These are phyloP conservation scores for Glaucidium brasilianum DNA, from an alignment of 2,113 vertebrate species.

Conservation along the genomic window DNA sequence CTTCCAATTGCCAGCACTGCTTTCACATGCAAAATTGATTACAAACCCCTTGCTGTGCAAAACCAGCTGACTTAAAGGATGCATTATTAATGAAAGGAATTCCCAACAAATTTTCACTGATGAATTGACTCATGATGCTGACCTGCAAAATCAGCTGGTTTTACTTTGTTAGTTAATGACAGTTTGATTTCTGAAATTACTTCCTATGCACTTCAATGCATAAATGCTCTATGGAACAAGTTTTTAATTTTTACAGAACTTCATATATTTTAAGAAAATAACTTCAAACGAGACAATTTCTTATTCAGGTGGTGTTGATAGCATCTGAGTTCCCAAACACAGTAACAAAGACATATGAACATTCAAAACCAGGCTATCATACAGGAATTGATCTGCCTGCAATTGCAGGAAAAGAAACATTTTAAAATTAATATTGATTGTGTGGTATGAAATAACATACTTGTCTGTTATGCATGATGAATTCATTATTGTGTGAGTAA, in stretches of 20 bases:
- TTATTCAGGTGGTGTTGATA: background rate
- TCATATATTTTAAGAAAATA: background rate
- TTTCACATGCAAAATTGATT: background rate
- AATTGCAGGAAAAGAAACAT: background rate
- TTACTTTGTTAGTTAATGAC: background rate
- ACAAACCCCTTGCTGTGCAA: background rate
- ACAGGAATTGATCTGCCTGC: background rate
- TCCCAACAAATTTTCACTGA: background rate
- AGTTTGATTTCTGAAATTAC: background rate
- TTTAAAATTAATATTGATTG: conserved; percentile 6
- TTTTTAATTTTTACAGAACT: background rate
- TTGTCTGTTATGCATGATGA: background rate
- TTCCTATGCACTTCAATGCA: background rate
- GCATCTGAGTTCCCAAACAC: background rate
- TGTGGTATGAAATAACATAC: background rate
- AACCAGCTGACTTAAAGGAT: background rate
- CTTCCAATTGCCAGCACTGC: background rate
- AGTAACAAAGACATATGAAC: background rate
- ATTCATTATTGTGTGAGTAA: background rate
- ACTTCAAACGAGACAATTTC: background rate
- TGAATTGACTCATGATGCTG: background rate
- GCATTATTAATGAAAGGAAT: background rate
- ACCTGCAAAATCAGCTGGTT: background rate
- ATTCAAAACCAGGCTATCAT: background rate
- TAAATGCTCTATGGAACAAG: background rate